These are phyloP conservation scores for Numenius phaeopus DNA, from an alignment of 2,797 vertebrate genomes.

Conservation along the genomic window DNA sequence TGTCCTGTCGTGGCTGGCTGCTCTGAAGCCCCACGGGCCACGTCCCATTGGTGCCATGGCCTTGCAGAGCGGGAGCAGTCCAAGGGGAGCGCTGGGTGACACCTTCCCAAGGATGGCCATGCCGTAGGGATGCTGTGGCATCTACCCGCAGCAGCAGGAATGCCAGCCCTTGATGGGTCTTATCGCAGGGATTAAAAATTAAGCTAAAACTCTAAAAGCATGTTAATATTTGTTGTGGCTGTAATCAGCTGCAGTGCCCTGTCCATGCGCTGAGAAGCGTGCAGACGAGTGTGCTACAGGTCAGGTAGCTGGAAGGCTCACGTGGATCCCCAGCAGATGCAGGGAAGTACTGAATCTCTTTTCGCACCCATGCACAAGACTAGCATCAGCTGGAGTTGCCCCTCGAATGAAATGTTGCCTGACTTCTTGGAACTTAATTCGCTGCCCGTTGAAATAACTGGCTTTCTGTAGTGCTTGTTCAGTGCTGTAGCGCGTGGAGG, in stretches of 20 bases:
- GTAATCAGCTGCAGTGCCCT: background rate
- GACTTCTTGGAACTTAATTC: background rate
- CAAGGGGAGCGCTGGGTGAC: background rate
- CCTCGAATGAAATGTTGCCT: background rate
- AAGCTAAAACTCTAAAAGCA: background rate
- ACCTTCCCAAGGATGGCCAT: background rate
- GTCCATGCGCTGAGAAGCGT: background rate
- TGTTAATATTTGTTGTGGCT: background rate
- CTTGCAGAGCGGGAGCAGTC: background rate
- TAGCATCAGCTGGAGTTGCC: background rate
- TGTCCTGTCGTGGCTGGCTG: background rate
- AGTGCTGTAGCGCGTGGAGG: background rate
- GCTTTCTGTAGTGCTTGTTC: background rate
- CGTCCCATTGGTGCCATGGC: background rate
- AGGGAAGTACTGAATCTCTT: background rate
- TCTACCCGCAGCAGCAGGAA: background rate
- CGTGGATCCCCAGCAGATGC: background rate
- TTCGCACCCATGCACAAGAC: background rate
- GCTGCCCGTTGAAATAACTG: background rate
- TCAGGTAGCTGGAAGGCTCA: background rate
- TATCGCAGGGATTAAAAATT: background rate
- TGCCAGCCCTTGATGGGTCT: background rate
- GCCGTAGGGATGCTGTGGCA: background rate
- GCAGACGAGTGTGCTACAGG: background rate
- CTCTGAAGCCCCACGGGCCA: background rate